Conservation (phyloP, 2,113 vertebrate species). For the Cyanistes caeruleus region DNA sequence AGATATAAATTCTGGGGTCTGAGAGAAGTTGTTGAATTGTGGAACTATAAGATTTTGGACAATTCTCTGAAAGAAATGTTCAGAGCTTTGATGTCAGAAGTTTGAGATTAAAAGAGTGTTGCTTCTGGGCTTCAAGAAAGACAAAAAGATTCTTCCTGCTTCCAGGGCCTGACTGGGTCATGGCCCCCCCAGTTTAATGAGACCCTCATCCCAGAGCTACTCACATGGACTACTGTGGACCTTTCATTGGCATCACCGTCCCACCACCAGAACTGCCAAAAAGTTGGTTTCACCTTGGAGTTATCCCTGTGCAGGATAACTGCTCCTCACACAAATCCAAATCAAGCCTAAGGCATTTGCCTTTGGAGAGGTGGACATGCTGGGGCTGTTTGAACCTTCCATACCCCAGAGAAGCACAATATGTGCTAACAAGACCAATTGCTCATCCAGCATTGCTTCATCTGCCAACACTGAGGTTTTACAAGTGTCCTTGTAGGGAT, state of each 20-base stretch:
- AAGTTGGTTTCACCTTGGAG: neutral
- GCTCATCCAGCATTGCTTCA: neutral
- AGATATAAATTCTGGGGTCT: neutral
- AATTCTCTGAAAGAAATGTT: neutral
- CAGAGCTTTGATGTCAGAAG: neutral
- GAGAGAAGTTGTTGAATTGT: neutral
- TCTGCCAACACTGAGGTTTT: neutral
- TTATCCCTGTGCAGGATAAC: neutral
- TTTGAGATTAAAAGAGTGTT: neutral
- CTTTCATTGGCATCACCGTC: neutral
- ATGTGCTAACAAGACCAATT: neutral
- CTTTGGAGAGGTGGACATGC: neutral
- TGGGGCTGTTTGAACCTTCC: neutral
- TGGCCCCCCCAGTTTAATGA: accelerated
- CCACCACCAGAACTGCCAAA: neutral
- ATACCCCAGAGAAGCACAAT: neutral
- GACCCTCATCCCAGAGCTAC: accelerated
- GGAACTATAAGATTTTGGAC: neutral
- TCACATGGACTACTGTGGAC: neutral
- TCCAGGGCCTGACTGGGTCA: neutral
- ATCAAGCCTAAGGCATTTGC: neutral
- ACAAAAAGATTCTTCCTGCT: neutral
- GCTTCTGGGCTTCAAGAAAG: neutral
- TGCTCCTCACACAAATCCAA: neutral
- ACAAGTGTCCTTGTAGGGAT: neutral